phyloP scores from a whole-genome alignment of 2,113 vertebrate genomes.

The Neodon shergylaensis region DNA sequence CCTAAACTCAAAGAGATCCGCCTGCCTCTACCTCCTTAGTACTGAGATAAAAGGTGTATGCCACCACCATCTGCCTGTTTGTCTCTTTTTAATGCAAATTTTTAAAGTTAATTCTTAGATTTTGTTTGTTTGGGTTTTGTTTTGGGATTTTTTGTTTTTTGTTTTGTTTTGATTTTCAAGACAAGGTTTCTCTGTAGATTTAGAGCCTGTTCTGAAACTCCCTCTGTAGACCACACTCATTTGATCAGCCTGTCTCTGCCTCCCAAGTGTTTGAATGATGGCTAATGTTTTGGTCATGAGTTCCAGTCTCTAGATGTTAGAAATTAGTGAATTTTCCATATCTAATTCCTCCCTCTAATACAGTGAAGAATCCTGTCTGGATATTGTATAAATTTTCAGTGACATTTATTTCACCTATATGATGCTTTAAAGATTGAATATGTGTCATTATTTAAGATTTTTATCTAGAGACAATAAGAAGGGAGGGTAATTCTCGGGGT shows the following conservation, averaged over 20 bases:
- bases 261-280: too few species aligned
- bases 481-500: background rate
- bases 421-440: constrained; percentile 27
- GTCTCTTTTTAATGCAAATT: constrained; percentile 6
- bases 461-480: constrained; percentile 7
- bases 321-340: constrained; percentile 17
- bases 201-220: too few species aligned
- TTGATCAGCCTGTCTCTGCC: too few species aligned
- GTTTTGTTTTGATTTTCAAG: too few species aligned
- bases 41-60: too few species aligned
- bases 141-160: too few species aligned
- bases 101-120: constrained; percentile 4
- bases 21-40: too few species aligned
- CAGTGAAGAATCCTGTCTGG: background rate
- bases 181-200: too few species aligned
- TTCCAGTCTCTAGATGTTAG: constrained; percentile 21
- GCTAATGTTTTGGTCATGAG: constrained; percentile 1
- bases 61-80: background rate
- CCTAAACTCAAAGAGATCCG: too few species aligned
- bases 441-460: constrained; percentile 39
- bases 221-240: too few species aligned
- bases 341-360: background rate
- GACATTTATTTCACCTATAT: background rate
- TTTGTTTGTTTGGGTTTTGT: background rate
- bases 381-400: constrained; percentile 35